A percentile compares a stretch with the other conserved stretches of the same genome.
Conservation (phyloP, 2,113 vertebrate genomes). For the Acanthisitta chloris region DNA sequence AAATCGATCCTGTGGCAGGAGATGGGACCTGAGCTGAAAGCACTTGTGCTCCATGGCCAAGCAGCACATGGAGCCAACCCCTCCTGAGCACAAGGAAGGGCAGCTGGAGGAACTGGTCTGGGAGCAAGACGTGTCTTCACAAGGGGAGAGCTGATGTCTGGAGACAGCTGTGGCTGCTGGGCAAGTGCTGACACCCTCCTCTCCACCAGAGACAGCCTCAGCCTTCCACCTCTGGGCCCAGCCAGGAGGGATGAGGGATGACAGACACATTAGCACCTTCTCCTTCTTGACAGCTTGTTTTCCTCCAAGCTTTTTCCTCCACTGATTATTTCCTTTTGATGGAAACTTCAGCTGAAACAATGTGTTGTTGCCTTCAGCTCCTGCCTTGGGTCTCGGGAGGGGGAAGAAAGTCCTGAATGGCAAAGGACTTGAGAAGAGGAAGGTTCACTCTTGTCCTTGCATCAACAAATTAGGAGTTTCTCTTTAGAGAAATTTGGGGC, state of each 20-base stretch:
- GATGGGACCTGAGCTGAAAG: not conserved
- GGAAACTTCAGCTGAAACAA: not conserved
- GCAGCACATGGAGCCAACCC: not conserved
- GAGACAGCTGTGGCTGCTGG: not conserved
- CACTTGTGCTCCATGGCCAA: rapidly evolving
- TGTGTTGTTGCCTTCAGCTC: not conserved
- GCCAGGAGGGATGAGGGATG: not conserved
- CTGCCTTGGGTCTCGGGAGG: not conserved
- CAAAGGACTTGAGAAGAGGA: not conserved
- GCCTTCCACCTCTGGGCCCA: not conserved
- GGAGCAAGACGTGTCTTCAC: not conserved
- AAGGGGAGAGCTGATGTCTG: not conserved
- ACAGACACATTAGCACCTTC: constrained; percentile 44
- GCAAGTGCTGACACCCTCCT: rapidly evolving
- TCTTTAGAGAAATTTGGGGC: not conserved
- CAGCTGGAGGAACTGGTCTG: not conserved
- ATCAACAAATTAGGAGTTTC: not conserved
- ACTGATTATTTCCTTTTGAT: constrained; percentile 42
- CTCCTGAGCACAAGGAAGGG: not conserved
- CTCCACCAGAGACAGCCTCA: rapidly evolving
- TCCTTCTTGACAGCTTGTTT: constrained; percentile 36
- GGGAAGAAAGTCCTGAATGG: not conserved
- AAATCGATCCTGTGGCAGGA: rapidly evolving
- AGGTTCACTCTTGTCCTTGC: not conserved
- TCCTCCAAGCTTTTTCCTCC: not conserved